Base-by-base conservation (phyloP, 2,113 vertebrate species). In the Microtus pennsylvanicus region DNA sequence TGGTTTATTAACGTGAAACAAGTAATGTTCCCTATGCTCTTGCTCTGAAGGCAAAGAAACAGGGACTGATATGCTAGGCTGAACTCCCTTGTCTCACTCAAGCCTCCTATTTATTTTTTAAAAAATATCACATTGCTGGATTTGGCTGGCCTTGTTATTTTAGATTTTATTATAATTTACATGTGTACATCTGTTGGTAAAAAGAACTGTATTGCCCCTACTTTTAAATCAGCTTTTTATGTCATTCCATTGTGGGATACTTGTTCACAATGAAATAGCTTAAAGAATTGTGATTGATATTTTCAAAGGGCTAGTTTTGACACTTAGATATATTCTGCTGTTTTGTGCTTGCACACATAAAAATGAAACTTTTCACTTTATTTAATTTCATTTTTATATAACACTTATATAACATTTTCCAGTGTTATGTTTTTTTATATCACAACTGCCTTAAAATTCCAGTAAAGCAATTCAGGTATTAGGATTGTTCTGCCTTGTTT, bases 381-480 rank as follows among this genome's bases (percentile, higher is more conserved):
- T 70, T 70, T 75, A 38, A 75, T 45, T 42, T 75, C n/a, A 75
- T 42, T 75, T 22, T 74, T 74, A 74, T 42, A 24, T 24, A 42
- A 24, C 19, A 58, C 2, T 58, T 58, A 11, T 45, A 33, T 69
- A 75, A 75, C n/a, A 42, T 42, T 42, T 74, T 24, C 74, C 74
- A 42, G 17, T 75, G 21, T 75, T 75, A 42, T 11, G 38, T 30
- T 16, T 69, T 45, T 69, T 69, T 69, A 69, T 42, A 75, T 75
- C 38, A 75, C 38, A 42, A 42, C 10, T 65, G 93, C 95, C 95
- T 95, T 96, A 95, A 76, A 95, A 83, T 98, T 99, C 97, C 98
- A 98, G 98, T 98, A 98, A 98, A 98, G 97, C 98, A 94, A 94
- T 38, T 35, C 89, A 91, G 77, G 83, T 90, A 91, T 72, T 97